Percentiles rank a stretch among this genome's conserved stretches.
Evolutionary conservation across 1,140 invertebrate species (phyloP).

Genomic region (Hyphantria cunea): DNA sequence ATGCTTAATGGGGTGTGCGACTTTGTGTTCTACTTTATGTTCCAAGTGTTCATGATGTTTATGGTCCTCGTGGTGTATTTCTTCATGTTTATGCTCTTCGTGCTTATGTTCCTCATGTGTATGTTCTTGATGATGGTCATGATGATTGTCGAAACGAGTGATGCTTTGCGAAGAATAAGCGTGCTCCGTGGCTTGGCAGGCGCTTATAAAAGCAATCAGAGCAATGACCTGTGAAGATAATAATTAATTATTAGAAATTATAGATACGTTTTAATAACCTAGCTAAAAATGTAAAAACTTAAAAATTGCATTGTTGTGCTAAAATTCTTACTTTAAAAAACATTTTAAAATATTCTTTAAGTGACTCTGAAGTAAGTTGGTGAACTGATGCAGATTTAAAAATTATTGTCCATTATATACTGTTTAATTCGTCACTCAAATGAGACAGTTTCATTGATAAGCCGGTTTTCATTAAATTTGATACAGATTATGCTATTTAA

Average conservation of each 20-base stretch:
- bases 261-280: background rate
- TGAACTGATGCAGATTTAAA: slow-evolving; percentile 17
- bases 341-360: slow-evolving; percentile 13
- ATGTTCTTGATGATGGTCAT: slow-evolving; percentile 15
- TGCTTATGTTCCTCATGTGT: background rate
- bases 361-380: slow-evolving; percentile 10
- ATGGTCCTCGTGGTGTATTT: background rate
- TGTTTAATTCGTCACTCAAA: slow-evolving; percentile 15
- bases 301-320: background rate
- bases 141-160: slow-evolving; percentile 10
- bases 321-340: slow-evolving; percentile 22
- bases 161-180: slow-evolving; percentile 31
- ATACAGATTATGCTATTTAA: slow-evolving; percentile 2
- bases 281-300: background rate
- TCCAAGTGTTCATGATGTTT: background rate
- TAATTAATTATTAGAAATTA: background rate
- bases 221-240: slow-evolving; percentile 15
- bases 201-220: slow-evolving; percentile 25
- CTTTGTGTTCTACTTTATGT: slow-evolving; percentile 10
- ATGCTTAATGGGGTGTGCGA: background rate
- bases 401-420: slow-evolving; percentile 24
- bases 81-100: background rate
- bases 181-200: slow-evolving; percentile 20
- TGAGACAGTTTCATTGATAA: slow-evolving; percentile 12
- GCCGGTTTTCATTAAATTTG: slow-evolving; percentile 16